These are phyloP conservation scores for Xenopus borealis DNA, from an alignment of 2,113 vertebrate genomes.

Conservation along the genomic window DNA sequence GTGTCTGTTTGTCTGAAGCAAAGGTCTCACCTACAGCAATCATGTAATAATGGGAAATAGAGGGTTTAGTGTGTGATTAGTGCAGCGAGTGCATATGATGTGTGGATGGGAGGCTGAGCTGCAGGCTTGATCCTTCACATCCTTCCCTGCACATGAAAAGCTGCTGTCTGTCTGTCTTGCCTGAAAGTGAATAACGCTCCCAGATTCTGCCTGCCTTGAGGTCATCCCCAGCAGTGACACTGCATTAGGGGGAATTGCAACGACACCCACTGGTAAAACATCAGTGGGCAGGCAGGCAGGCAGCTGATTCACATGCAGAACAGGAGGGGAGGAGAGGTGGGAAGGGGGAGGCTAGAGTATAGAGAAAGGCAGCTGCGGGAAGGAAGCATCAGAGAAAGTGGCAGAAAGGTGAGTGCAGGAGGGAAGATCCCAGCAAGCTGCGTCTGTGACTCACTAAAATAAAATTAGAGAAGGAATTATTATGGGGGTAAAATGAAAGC, in stretches of 20 bases:
- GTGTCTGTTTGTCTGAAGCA: too few relatives aligned
- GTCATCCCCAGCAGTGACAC: constrained; percentile 69
- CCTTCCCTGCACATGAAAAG: constrained; percentile 40
- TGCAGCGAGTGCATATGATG: not conserved
- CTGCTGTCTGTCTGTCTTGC: constrained; percentile 59
- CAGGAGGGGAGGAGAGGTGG: constrained; percentile 17
- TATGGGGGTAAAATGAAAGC: not conserved
- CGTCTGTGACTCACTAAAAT: not conserved
- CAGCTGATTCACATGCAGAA: constrained; percentile 37
- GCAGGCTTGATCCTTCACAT: constrained; percentile 15
- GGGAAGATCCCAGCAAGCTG: too few relatives aligned
- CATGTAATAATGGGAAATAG: too few relatives aligned
- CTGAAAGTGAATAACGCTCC: constrained; percentile 62
- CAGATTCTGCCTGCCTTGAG: constrained; percentile 62
- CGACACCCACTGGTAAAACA: constrained; percentile 75
- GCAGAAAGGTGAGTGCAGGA: not conserved
- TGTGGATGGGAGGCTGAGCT: not conserved
- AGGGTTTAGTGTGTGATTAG: not conserved
- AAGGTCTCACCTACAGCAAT: too few relatives aligned
- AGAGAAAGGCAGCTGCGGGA: not conserved
- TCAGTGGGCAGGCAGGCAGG: constrained; percentile 48
- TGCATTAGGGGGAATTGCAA: constrained; percentile 63
- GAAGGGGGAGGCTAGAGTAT: not conserved
- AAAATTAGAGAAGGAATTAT: not conserved
- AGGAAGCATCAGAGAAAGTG: constrained; percentile 21